Conservation (phyloP, 2,888 invertebrate species). For the Pristionchus mayeri region DNA sequence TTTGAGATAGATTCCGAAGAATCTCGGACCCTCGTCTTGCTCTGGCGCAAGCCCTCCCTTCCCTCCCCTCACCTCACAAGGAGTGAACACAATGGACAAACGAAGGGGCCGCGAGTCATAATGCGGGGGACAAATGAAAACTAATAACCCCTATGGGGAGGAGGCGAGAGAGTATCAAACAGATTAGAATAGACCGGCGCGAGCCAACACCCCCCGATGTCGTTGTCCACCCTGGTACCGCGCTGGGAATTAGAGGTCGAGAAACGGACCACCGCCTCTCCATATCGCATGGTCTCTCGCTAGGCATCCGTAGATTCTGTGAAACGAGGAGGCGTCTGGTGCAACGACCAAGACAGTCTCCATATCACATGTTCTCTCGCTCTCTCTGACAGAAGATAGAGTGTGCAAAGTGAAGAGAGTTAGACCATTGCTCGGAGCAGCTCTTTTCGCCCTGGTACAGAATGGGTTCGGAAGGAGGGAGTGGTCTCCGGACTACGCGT, state of each 20-base stretch:
- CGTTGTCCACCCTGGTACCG: neutral
- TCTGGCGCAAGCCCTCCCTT: no score
- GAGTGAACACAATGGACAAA: slow-evolving; percentile 13
- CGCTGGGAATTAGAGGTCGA: neutral
- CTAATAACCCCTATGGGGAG: neutral
- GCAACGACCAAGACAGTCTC: neutral
- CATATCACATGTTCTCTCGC: neutral
- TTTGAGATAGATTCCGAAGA: no score
- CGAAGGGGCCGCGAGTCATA: neutral
- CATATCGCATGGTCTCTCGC: neutral
- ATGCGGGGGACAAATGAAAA: slow-evolving; percentile 31
- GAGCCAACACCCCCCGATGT: neutral
- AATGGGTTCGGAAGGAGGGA: no score
- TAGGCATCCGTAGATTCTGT: neutral
- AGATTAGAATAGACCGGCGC: slow-evolving; percentile 23
- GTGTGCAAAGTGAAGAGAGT: neutral
- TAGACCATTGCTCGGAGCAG: no score
- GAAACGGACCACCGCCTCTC: neutral
- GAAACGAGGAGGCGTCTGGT: neutral
- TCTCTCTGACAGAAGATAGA: neutral
- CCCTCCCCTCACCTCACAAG: no score
- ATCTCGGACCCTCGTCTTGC: no score
- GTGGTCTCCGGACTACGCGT: no score
- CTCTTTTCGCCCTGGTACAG: no score
- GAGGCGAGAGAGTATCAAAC: slow-evolving; percentile 22